Conservation (phyloP, 2,113 vertebrate species). For the Piaya cayana region DNA sequence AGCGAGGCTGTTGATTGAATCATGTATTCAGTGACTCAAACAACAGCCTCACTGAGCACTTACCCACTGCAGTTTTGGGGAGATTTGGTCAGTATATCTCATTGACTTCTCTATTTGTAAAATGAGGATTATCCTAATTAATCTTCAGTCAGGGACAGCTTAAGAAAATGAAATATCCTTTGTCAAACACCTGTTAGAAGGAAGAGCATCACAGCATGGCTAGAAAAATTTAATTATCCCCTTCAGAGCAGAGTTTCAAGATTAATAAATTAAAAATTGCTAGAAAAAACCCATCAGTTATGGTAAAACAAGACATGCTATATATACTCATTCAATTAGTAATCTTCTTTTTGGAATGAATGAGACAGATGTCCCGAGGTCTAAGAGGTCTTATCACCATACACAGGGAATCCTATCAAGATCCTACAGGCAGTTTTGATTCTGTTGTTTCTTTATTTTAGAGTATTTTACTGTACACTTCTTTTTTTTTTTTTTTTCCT, state of each 20-base stretch:
- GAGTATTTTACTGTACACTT: neutral
- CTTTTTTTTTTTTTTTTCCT: neutral
- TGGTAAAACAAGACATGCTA: neutral
- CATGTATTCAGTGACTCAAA: neutral
- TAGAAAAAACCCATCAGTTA: neutral
- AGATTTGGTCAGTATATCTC: neutral
- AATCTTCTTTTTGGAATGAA: neutral
- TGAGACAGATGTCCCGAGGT: neutral
- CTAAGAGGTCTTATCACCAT: neutral
- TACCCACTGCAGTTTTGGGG: neutral
- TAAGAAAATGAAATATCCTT: neutral
- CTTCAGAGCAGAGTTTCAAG: neutral
- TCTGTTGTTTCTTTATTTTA: neutral
- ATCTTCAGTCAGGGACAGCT: neutral
- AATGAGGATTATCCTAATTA: neutral
- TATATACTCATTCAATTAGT: neutral
- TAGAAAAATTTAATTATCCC: neutral
- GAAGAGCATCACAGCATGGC: fast-evolving
- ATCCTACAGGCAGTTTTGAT: neutral
- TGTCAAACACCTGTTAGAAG: neutral
- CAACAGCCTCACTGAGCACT: too few relatives aligned
- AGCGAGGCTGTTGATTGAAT: neutral
- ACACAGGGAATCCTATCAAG: neutral
- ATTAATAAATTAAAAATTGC: neutral
- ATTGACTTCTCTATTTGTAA: neutral